Evolutionary conservation across 2,888 invertebrate genomes (phyloP), one percentile per base, ranked within the genome.

Genomic region (Pollenia labialis): DNA sequence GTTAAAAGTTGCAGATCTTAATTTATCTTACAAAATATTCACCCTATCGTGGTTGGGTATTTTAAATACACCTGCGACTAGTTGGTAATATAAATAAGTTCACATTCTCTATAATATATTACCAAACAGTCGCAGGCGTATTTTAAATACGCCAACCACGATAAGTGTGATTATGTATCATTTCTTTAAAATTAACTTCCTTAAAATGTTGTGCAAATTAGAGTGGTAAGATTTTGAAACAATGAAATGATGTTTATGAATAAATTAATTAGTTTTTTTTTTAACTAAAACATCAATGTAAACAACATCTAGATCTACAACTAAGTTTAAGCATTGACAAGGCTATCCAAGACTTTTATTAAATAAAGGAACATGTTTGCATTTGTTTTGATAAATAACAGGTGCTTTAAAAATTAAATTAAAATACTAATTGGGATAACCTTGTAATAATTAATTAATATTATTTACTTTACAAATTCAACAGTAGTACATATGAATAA

Each of bases 291-390:
- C 76, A 66, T 64, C 66, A 50, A 79, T 46, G 23, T 56, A 14
- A 69, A 82, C 75, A 86, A 83, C 80, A 79, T 74, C 44, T 75
- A 86, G 6, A 85, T 60, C 74, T 80, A 86, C 77, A 80, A 60
- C 79, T 71, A 83, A 52, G n/a, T 72, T 74, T 40, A 68, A 69
- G 69, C 52, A 74, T 62, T 48, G 54, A 74, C 77, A 79, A 68
- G 60, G 60, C 12, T 54, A 81, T 77, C 60, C 60, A 74, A 74
- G 60, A 42, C 48, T 48, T 9, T 52, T 23, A 62, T 18, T 60
- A 0, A 42, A 18, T 14, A 16, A 44, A 23, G 23, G 7, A 52
- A 76, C 6, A 44, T 23, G 9, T 54, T 16, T 74, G 32, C 16
- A 50, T n/a, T 18, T 18, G 42, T 58, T 32, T n/a, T 44, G 8